phyloP scores from a whole-genome alignment of 2,797 vertebrate species.

The Amblyopsis hoosieri region DNA sequence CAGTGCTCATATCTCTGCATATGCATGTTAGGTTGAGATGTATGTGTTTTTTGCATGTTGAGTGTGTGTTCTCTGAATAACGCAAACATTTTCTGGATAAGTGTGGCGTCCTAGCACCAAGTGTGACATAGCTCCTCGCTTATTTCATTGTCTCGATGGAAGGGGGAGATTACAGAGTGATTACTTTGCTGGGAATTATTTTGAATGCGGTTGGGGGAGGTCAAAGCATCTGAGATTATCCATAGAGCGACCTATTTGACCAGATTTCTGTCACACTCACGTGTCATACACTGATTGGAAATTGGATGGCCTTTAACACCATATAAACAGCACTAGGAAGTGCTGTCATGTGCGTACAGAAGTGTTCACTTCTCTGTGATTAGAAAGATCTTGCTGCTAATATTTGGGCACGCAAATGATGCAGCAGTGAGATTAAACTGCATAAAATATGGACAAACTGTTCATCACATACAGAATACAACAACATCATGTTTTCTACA shows the following conservation, averaged over 20 bases:
- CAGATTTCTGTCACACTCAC: slow-evolving; percentile 59
- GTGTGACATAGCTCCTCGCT: slow-evolving; percentile 9
- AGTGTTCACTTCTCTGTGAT: neutral
- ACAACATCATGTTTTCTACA: no score
- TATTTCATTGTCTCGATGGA: slow-evolving; percentile 34
- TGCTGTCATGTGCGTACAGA: neutral
- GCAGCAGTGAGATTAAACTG: no score
- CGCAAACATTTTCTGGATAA: slow-evolving; percentile 30
- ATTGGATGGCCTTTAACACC: neutral
- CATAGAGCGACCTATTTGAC: slow-evolving; percentile 54
- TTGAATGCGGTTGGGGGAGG: slow-evolving; percentile 50
- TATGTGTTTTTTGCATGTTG: slow-evolving; percentile 8
- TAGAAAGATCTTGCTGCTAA: neutral
- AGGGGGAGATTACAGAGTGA: slow-evolving; percentile 61
- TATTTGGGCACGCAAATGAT: no score
- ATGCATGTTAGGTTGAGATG: slow-evolving; percentile 17
- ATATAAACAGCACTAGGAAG: slow-evolving; percentile 6
- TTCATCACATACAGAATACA: no score
- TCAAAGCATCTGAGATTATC: slow-evolving; percentile 72
- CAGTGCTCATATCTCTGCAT: slow-evolving; percentile 12
- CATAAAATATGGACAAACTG: no score
- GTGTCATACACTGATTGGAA: slow-evolving; percentile 2
- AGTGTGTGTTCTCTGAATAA: slow-evolving; percentile 31
- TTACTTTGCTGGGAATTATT: slow-evolving; percentile 65
- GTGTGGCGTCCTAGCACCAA: slow-evolving; percentile 17